phyloP scores from a whole-genome alignment of 1,140 invertebrate species.

The Ceratina japonica region DNA sequence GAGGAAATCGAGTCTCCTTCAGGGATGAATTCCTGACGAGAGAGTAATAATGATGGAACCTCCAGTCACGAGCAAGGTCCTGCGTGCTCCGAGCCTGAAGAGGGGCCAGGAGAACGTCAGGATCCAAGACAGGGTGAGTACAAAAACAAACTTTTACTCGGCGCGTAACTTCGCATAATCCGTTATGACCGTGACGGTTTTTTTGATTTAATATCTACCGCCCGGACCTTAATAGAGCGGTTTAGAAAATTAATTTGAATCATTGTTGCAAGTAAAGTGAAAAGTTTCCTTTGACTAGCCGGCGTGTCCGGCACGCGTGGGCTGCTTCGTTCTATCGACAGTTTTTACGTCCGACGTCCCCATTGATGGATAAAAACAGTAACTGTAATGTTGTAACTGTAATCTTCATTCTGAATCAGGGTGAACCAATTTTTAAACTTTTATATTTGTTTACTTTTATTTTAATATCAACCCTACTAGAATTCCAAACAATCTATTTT shows the following conservation, averaged over 20 bases:
- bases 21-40: conserved; percentile 72
- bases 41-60: conserved; percentile 72
- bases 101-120: conserved; percentile 86
- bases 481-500: no score
- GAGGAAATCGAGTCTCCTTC: conserved; percentile 32
- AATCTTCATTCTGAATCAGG: no score
- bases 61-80: conserved; percentile 79
- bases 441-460: no score
- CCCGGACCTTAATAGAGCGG: background rate
- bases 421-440: no score
- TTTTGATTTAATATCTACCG: background rate
- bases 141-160: background rate
- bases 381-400: no score
- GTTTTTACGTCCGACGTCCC: background rate
- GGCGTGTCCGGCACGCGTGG: background rate
- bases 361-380: no score
- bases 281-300: background rate
- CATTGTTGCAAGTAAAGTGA: background rate
- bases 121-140: conserved; percentile 86
- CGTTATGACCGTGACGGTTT: background rate
- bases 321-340: background rate
- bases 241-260: background rate
- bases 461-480: no score
- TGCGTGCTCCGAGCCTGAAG: conserved; percentile 86
- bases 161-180: background rate